Evolutionary conservation across 1,140 invertebrate species (phyloP).

Genomic region (Epicauta chinensis): DNA sequence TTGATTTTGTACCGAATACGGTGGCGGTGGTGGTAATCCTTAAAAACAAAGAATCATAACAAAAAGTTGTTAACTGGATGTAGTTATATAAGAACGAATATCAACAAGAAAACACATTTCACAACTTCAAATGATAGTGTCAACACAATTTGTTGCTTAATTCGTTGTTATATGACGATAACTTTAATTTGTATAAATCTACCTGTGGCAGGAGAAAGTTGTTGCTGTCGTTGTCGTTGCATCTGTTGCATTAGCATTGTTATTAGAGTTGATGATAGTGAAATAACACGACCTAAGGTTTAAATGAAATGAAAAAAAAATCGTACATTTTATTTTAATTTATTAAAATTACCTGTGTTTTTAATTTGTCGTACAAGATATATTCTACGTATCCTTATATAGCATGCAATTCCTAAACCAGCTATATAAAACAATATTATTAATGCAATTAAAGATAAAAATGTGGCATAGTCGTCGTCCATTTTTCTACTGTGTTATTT

Average conservation of each 20-base stretch:
- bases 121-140: no score
- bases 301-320: no score
- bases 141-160: no score
- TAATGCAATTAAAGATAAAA: slow-evolving; percentile 3
- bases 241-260: slow-evolving; percentile 9
- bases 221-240: slow-evolving; percentile 1
- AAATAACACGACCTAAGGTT: slow-evolving; percentile 12
- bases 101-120: no score
- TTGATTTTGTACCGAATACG: slow-evolving; percentile 4
- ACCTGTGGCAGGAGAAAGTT: slow-evolving; percentile 20
- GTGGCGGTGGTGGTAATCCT: slow-evolving; percentile 7
- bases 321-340: background rate
- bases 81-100: no score
- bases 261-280: slow-evolving; percentile 7
- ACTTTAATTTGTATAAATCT: slow-evolving; percentile 1
- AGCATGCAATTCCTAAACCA: slow-evolving; percentile 7
- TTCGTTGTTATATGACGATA: no score
- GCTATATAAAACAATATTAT: slow-evolving; percentile 11
- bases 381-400: slow-evolving; percentile 6
- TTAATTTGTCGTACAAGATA: slow-evolving; percentile 5
- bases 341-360: slow-evolving; percentile 6
- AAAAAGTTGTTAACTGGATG: no score
- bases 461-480: slow-evolving; percentile 1
- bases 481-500: slow-evolving; percentile 6
- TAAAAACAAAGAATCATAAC: slow-evolving; percentile 1